These are phyloP conservation scores for Drosophila vallismaia DNA, from an alignment of 2,888 invertebrate genomes.

Conservation along the genomic window DNA sequence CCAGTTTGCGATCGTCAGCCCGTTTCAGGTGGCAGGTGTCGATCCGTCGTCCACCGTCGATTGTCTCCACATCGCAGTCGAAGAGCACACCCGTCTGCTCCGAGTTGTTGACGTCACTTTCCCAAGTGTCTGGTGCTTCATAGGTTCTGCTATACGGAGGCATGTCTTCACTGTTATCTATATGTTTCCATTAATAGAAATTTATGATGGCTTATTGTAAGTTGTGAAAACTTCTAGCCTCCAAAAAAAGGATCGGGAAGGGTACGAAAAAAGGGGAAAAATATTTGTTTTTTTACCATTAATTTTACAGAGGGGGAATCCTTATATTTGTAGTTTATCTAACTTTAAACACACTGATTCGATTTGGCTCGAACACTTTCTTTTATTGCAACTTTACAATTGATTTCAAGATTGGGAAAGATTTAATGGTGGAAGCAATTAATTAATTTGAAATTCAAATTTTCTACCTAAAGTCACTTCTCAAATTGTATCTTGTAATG, in stretches of 20 bases:
- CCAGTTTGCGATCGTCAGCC: conserved; percentile 86
- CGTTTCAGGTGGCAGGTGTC: conserved; percentile 85
- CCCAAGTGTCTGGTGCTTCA: neutral
- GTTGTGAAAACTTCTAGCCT: too few species aligned
- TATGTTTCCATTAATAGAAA: neutral
- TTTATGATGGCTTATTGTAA: too few species aligned
- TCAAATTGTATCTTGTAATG: neutral
- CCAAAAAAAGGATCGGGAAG: too few species aligned
- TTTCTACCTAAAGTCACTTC: neutral
- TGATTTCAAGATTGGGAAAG: neutral
- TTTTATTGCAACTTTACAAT: neutral
- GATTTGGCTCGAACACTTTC: neutral
- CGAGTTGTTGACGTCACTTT: conserved; percentile 36
- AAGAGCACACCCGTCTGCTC: conserved; percentile 86
- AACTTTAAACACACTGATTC: neutral
- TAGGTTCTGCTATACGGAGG: neutral
- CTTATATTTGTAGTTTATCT: neutral
- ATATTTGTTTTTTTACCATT: neutral
- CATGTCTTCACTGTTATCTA: neutral
- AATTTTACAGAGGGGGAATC: neutral
- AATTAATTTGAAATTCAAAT: neutral
- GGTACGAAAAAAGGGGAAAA: too few species aligned
- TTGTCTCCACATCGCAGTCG: conserved; percentile 87
- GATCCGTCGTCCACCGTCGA: conserved; percentile 85
- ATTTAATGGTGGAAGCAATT: neutral